A percentile compares a stretch with the other conserved stretches of the same genome.
These are phyloP conservation scores for Scaptomyza tumidula DNA, from an alignment of 2,888 invertebrate genomes.

Conservation along the genomic window DNA sequence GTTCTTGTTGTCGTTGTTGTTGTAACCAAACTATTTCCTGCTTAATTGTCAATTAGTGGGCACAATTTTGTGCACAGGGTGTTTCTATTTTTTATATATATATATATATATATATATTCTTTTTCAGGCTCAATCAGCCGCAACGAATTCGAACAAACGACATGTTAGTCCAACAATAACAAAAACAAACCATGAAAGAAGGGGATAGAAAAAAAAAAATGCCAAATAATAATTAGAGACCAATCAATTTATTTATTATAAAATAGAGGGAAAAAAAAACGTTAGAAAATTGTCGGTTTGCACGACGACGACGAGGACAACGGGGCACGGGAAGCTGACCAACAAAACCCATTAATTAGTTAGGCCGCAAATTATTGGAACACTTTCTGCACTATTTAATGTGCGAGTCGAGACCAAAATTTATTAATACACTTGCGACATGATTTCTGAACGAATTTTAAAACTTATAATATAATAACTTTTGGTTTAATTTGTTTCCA, in stretches of 20 bases:
- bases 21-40: constrained; percentile 69
- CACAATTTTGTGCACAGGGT: constrained; percentile 62
- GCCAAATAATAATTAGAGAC: constrained; percentile 36
- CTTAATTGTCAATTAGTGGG: constrained; percentile 77
- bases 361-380: constrained; percentile 76
- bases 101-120: too few relatives aligned
- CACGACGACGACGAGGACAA: too few relatives aligned
- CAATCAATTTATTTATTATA: constrained; percentile 70
- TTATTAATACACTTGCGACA: constrained; percentile 16
- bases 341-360: constrained; percentile 71
- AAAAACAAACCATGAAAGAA: background rate
- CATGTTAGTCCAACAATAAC: constrained; percentile 8
- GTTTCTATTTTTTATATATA: constrained; percentile 17
- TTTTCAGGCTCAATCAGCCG: constrained; percentile 57
- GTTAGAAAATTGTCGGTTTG: constrained; percentile 34
- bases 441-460: too few relatives aligned
- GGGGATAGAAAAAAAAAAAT: background rate
- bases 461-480: too few relatives aligned
- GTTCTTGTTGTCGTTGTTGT: constrained; percentile 48
- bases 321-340: constrained; percentile 8
- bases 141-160: constrained; percentile 55
- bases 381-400: constrained; percentile 43
- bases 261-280: background rate
- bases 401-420: constrained; percentile 14
- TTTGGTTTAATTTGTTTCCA: too few relatives aligned